Percentiles rank a stretch among this genome's conserved stretches.
Conservation (phyloP, 2,888 invertebrate genomes). For the Argynnis bischoffii region DNA sequence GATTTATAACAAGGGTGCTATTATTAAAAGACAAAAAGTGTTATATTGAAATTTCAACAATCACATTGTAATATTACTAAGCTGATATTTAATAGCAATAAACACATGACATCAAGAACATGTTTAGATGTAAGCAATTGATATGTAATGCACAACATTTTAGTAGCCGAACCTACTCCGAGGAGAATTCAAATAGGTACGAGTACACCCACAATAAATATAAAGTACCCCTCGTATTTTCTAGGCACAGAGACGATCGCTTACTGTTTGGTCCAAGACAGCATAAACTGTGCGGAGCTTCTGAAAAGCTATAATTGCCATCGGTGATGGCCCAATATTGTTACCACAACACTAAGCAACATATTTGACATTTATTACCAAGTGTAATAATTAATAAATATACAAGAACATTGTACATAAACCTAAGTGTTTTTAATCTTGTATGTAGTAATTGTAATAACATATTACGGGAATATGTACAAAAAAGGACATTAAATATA, state of each 20-base stretch:
- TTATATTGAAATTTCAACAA: constrained; percentile 39
- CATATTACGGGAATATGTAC: no score
- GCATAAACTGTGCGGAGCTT: no score
- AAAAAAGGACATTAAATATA: neutral
- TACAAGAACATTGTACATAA: no score
- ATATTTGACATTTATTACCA: no score
- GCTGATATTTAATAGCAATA: constrained; percentile 21
- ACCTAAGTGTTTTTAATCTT: no score
- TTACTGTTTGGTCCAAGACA: neutral
- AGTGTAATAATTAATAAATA: no score
- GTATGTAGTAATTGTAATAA: no score
- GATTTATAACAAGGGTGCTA: constrained; percentile 65
- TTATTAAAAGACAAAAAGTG: constrained; percentile 50
- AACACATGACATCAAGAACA: constrained; percentile 33
- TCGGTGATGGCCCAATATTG: no score
- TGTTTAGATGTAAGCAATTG: constrained; percentile 46
- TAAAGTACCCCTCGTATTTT: neutral
- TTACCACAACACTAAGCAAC: no score
- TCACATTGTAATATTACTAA: constrained; percentile 32
- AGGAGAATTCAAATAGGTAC: neutral
- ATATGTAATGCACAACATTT: constrained; percentile 55
- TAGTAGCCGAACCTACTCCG: constrained; percentile 7
- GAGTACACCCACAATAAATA: neutral
- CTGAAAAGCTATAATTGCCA: no score
- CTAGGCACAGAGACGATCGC: constrained; percentile 5